Evolutionary conservation across 2,797 vertebrate species (phyloP).

Genomic region (Denticeps clupeoides): DNA sequence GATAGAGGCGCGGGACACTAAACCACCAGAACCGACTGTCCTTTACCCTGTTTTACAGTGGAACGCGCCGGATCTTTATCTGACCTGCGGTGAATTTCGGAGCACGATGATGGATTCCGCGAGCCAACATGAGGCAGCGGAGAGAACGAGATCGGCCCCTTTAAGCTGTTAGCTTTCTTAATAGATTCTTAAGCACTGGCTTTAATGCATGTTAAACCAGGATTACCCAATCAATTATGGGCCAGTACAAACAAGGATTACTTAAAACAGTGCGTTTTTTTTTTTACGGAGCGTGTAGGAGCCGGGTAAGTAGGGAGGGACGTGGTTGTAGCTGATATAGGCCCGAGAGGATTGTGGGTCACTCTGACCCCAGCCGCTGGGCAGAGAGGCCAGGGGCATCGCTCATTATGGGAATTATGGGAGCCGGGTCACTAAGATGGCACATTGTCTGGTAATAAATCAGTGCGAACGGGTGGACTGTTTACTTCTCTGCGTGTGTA

Average conservation of each 20-base stretch:
- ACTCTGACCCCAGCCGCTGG: constrained; percentile 29
- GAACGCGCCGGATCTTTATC: constrained; percentile 23
- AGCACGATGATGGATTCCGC: constrained; percentile 28
- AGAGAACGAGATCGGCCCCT: constrained; percentile 48
- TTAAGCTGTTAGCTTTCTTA: constrained; percentile 65
- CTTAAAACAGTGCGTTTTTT: constrained; percentile 79
- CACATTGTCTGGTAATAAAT: neutral
- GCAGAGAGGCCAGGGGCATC: constrained; percentile 21
- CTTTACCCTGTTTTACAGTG: too few species aligned
- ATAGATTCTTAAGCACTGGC: constrained; percentile 77
- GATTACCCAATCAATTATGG: constrained; percentile 79
- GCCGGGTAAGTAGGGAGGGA: constrained; percentile 47
- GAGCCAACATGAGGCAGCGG: constrained; percentile 52
- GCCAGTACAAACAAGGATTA: constrained; percentile 74
- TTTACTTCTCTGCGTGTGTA: too few species aligned
- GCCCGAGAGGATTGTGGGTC: constrained; percentile 36
- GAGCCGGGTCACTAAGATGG: neutral
- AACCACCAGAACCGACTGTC: too few species aligned
- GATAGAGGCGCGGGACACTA: too few species aligned
- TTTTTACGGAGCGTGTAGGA: constrained; percentile 64
- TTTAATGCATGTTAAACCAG: constrained; percentile 80
- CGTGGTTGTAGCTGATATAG: constrained; percentile 39
- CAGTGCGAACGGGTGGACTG: neutral
- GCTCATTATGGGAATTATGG: neutral
- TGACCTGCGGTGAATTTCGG: constrained; percentile 24